Conservation (phyloP, 2,888 invertebrate genomes). For the Coelinius sp. region DNA sequence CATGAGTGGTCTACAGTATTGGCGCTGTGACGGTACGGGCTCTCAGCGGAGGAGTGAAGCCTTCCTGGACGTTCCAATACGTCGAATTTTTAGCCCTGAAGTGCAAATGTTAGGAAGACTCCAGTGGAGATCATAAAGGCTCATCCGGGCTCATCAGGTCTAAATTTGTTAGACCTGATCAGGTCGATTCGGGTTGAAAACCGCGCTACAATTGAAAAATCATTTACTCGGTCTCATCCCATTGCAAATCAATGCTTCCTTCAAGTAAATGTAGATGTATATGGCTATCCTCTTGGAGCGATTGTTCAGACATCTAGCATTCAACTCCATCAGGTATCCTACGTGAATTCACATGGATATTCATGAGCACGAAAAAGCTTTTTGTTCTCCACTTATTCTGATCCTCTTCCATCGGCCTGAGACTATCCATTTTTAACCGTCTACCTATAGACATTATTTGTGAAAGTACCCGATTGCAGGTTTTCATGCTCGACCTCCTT, state of each 20-base stretch:
- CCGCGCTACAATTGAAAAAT: background rate
- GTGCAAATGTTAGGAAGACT: too few species aligned
- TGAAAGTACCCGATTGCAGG: background rate
- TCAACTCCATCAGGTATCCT: background rate
- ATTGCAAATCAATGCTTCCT: background rate
- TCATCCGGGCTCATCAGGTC: too few species aligned
- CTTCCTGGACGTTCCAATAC: too few species aligned
- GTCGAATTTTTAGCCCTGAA: too few species aligned
- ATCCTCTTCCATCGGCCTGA: background rate
- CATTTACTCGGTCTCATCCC: background rate
- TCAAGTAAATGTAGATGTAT: background rate
- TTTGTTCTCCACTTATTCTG: background rate
- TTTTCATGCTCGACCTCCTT: background rate
- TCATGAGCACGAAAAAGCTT: background rate
- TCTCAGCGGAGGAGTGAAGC: too few species aligned
- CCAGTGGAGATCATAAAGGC: too few species aligned
- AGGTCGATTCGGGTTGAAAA: too few species aligned
- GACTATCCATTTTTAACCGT: background rate
- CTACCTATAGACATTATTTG: background rate
- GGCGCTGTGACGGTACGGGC: too few species aligned
- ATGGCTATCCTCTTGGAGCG: background rate
- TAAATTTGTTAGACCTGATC: too few species aligned
- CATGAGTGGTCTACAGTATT: too few species aligned
- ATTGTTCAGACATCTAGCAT: background rate
- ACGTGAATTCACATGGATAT: background rate